Evolutionary conservation across 2,113 vertebrate genomes (phyloP), one percentile per base, ranked within the genome.

Genomic region (Argyrosomus japonicus): DNA sequence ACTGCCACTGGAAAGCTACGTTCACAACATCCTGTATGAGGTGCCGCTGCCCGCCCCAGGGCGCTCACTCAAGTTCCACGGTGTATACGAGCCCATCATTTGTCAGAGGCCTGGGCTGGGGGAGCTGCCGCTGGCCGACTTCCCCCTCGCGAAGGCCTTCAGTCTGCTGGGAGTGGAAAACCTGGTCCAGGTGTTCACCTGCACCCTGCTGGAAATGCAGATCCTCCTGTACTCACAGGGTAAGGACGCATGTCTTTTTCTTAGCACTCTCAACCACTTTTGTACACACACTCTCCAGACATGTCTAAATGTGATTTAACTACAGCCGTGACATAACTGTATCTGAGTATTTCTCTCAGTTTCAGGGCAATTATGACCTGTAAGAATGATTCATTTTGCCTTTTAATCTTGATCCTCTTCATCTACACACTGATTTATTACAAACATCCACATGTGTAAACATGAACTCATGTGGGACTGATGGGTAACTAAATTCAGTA

Each of bases 161-260:
- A 94, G 94, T 84, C 94, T 97, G 57, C 92, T 99, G 87, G 97
- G 97, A 8, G 84, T 97, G 58, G 97, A 99, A 86, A 97, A 98
- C 91, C 93, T 98, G 76, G 95, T 99, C 51, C 97, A 98, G 89
- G 95, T 98, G 51, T 98, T 98, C 84, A 98, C 97, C 25, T 99
- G 97, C 1, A 96, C 97, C 27, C 95, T 98, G 48, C 93, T 99
- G 79, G 97, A 99, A 93, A 99, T 98, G 97, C 97, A 99, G 94
- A 96, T 97, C 85, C 97, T 98, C 18, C 96, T 98, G 19, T 98
- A 97, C 90, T 99, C 97, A 0, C 96, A 97, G 93, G 97, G 97
- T 99, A 84, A 87, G 96, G 6, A 61, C 9, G 0, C 54, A 18
- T 14, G 2, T 15, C 17, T 6, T 15, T 51, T 25, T n/a, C 14